Evolutionary conservation across 2,797 vertebrate genomes (phyloP).

Genomic region (Alauda arvensis): DNA sequence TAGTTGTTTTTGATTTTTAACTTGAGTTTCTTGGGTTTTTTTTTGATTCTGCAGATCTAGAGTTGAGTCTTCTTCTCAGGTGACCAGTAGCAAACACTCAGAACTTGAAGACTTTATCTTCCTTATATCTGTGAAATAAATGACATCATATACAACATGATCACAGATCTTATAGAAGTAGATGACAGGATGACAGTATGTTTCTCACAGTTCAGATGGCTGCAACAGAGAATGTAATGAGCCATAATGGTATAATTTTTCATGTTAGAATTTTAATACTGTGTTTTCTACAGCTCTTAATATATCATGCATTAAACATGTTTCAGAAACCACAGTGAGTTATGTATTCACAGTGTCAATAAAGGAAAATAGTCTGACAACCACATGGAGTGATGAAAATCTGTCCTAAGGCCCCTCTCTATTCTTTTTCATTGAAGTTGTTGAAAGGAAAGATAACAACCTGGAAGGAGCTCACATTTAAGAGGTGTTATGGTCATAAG

Average conservation of each 20-base stretch:
- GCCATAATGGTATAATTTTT: conserved; percentile 70
- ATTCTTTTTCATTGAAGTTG: conserved; percentile 11
- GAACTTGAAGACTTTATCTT: conserved; percentile 23
- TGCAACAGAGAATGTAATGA: conserved; percentile 64
- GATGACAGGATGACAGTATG: conserved; percentile 54
- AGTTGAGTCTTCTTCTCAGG: conserved; percentile 15
- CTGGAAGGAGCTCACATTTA: background rate
- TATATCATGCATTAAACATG: conserved; percentile 69
- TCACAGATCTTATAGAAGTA: conserved; percentile 44
- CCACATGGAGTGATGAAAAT: conserved; percentile 25
- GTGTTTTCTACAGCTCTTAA: conserved; percentile 63
- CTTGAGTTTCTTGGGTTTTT: background rate
- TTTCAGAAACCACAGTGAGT: conserved; percentile 36
- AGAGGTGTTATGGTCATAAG: background rate
- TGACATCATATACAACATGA: conserved; percentile 45
- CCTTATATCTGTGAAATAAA: conserved; percentile 56
- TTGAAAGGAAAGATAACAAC: conserved; percentile 3
- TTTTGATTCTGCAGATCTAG: background rate
- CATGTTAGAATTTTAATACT: conserved; percentile 67
- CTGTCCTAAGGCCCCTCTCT: background rate
- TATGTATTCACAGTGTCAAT: conserved; percentile 50
- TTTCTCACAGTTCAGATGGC: conserved; percentile 68
- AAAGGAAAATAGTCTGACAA: conserved; percentile 46
- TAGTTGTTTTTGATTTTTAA: background rate
- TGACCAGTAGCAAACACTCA: conserved; percentile 29